Evolutionary conservation across 35 echinoderm and acorn worm species (phyloP), one percentile per base, ranked within the genome.

Genomic region (Stichopus chloronotus): DNA sequence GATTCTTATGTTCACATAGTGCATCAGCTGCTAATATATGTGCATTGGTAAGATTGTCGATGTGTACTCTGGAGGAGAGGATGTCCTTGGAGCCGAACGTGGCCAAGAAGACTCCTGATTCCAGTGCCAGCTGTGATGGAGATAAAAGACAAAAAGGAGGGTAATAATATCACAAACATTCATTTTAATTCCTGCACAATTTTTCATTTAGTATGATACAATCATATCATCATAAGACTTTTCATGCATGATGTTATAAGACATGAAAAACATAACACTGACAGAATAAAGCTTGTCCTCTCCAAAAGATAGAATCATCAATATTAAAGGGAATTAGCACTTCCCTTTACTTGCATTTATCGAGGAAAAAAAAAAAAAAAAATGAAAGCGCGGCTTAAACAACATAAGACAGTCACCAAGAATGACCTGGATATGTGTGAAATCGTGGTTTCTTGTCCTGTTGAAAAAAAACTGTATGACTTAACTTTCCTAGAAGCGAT

Each of bases 11-110:
- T 43, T 91, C 81, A 63, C 91, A 63, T 5, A 99, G 87, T 2
- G 91, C 94, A 12, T 99, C 97, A 72, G 94, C 95, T 57, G 95
- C 97, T 59, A 99, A 74, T 30, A 99, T 90, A 90, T 99, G 97
- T 25, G 93, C 94, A 94, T 93, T 96, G 56, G 94, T 95, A 6
- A 99, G 92, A 58, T 96, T 99, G 59, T 99, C 97, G 16, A 99
- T 91, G 71, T 99, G 97, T 17, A 99, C 94, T 83, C 95, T 94
- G 2, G 94, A 92, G 25, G 88, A 88, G 72, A 93, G 79, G 13
- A 91, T 95, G 56, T 95, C 77, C 56, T 71, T 60, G 16, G 95
- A 82, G 1, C 97, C 97, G 13, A 96, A 88, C 8, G 79, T 99
- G 13, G 90, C 72, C 58, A 93, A 78, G 14, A 94, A 68, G 3